phyloP scores from a whole-genome alignment of 2,797 vertebrate species.

The Bothrops alternatus region DNA sequence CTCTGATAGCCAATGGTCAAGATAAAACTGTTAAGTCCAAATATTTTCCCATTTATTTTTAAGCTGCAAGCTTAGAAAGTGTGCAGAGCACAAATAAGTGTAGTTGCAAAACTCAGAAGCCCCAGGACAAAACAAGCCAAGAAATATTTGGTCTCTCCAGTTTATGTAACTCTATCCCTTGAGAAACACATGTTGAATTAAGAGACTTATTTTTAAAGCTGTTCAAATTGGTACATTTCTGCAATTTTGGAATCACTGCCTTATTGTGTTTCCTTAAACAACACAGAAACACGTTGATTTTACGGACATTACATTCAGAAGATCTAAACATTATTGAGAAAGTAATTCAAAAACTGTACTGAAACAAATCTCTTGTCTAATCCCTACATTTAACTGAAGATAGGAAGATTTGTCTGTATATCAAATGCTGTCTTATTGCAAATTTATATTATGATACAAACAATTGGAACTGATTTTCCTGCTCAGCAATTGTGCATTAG shows the following conservation, averaged over 20 bases:
- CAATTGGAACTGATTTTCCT: background rate
- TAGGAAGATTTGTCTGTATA: background rate
- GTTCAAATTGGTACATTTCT: constrained; percentile 53
- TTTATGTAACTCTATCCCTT: constrained; percentile 53
- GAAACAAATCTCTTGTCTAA: background rate
- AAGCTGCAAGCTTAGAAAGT: constrained; percentile 11
- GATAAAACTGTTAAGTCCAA: constrained; percentile 55
- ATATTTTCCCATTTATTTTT: constrained; percentile 53
- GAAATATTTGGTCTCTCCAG: constrained; percentile 41
- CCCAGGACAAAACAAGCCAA: constrained; percentile 44
- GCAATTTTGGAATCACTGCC: constrained; percentile 19
- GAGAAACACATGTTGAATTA: constrained; percentile 52
- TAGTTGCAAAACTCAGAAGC: constrained; percentile 19
- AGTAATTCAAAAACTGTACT: background rate
- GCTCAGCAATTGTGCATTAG: background rate
- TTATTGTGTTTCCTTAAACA: background rate
- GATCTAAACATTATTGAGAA: background rate
- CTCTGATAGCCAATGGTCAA: constrained; percentile 42
- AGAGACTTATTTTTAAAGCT: constrained; percentile 55
- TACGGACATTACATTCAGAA: background rate
- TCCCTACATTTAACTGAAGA: background rate
- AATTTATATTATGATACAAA: background rate
- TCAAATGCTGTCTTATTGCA: background rate
- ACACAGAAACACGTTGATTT: background rate
- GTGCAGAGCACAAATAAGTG: constrained; percentile 22